Base-by-base conservation (phyloP, 2,113 vertebrate species). In the Eubucco bourcierii region DNA sequence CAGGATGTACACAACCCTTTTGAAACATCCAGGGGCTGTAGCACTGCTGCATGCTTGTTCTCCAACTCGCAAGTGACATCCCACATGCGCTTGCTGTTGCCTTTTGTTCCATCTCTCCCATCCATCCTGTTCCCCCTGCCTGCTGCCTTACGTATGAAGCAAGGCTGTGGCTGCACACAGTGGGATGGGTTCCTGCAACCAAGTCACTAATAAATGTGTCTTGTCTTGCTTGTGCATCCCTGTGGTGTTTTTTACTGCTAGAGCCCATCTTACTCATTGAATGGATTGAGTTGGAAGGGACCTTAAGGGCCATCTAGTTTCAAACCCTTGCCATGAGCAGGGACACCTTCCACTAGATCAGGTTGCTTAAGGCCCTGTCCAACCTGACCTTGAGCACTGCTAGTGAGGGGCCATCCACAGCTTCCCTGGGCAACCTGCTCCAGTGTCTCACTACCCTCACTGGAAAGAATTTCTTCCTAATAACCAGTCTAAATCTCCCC, bases 121-220 rank as follows among this genome's bases (percentile, higher is more conserved):
- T 18, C 28, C 9, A 5, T 65, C 44, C 64, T 15, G 1, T 66
- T 87, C 78, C 56, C 7, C 12, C 47, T 80, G 33, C n/a, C 19
- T 78, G 65, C 52, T 83, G 44, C 44, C 50, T 14, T 44, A 12
- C 0, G 1, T 76, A 60, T 65, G 28, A 3, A 50, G 56, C 20
- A 59, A 84, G 52, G 65, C 21, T 50, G 21, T 0, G 0, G 4
- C 44, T 44, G 50, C 28, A 10, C 2, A 0, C 24, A 11, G 4
- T 77, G 65, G 34, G 41, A 39, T 29, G 39, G n/a, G 46, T 64
- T 53, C 23, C 85, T 82, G 27, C 58, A 55, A 53, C 88, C 29
- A 44, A 39, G 66, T 64, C 15, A 15, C 58, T 53, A 33, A 68
- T 12, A 24, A 64, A 14, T 13, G 17, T 39, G 34, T 71, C 56